phyloP scores from a whole-genome alignment of 1,140 invertebrate species.

The Triops cancriformis region DNA sequence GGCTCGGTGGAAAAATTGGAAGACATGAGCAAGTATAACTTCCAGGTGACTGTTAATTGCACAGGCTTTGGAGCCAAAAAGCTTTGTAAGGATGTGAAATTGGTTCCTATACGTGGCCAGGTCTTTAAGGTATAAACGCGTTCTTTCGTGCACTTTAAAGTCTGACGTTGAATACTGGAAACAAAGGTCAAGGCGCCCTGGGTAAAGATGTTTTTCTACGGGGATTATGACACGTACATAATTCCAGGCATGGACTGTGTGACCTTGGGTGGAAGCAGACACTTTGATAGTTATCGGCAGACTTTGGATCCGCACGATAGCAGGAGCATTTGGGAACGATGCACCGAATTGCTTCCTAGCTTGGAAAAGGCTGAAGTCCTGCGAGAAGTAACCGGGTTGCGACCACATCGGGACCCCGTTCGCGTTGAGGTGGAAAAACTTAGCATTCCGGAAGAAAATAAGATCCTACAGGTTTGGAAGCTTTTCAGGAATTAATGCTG shows the following conservation, averaged over 20 bases:
- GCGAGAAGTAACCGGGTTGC: constrained; percentile 59
- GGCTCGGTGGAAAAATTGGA: constrained; percentile 52
- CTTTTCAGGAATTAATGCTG: too few relatives aligned
- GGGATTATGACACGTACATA: constrained; percentile 73
- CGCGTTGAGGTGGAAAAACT: constrained; percentile 60
- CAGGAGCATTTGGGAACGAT: constrained; percentile 62
- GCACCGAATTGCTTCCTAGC: constrained; percentile 58
- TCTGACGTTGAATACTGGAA: background rate
- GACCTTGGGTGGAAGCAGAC: constrained; percentile 74
- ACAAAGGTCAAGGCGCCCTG: constrained; percentile 72
- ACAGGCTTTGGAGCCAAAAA: constrained; percentile 69
- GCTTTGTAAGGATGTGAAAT: constrained; percentile 62
- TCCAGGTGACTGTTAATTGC: constrained; percentile 80
- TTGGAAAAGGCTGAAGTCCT: constrained; percentile 54
- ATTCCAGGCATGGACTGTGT: constrained; percentile 62
- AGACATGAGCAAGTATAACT: constrained; percentile 48
- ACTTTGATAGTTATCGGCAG: constrained; percentile 66
- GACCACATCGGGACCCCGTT: constrained; percentile 66
- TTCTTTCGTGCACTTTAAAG: background rate
- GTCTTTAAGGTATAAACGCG: constrained; percentile 56
- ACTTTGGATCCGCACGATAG: constrained; percentile 60
- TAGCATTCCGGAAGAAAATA: constrained; percentile 25
- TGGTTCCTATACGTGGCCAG: constrained; percentile 83
- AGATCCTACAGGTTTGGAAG: background rate
- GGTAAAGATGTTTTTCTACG: constrained; percentile 79